Base-by-base conservation (phyloP, 2,888 invertebrate genomes). In the Troglohyphantes excavatus region DNA sequence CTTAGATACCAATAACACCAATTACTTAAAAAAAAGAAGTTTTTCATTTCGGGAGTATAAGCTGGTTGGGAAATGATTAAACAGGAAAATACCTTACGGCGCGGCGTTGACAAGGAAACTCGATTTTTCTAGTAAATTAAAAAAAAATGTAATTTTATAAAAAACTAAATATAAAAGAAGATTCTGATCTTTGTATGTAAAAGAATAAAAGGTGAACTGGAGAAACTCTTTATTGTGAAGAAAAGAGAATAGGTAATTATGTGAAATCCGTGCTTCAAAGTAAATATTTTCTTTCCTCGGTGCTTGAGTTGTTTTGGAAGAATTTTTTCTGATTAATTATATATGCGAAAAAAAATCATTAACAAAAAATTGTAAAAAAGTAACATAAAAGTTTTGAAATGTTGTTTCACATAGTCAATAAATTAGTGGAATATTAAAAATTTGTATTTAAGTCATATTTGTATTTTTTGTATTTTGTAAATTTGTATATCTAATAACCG, bases 1-100 rank as follows among this genome's bases (percentile, higher is more conserved):
- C 63, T 65, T 23, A 43, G 65, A 78, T 63, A 65, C 63, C 43
- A 78, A 75, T 21, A 63, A 78, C 65, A 78, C 39, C 33, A 43
- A 65, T 65, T 65, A 33, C 59, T n/a, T n/a, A n/a, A n/a, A n/a
- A 6, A 75, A 29, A 78, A 76, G 21, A 63, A 17, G 17, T 5
- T 75, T 76, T 43, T 76, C 59, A 33, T 11, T 33, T 75, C 27
- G 27, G 17, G 5, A 9, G n/a, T 26, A 13, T 21, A 29, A 59
- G 19, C 59, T 61, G 9, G 59, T 13, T 13, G 46, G 53, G 33
- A 59, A 75, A 75, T 75, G 59, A 29, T 75, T 75, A 61, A 27
- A 75, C 7, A 75, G 53, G 33, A 61, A 61, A 33, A 19, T 33
- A n/a, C 19, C 39, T 43, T 43, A n/a, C 43, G 33, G 19, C 2